These are phyloP conservation scores for Ophion ellenae DNA, from an alignment of 2,888 invertebrate genomes.

Conservation along the genomic window DNA sequence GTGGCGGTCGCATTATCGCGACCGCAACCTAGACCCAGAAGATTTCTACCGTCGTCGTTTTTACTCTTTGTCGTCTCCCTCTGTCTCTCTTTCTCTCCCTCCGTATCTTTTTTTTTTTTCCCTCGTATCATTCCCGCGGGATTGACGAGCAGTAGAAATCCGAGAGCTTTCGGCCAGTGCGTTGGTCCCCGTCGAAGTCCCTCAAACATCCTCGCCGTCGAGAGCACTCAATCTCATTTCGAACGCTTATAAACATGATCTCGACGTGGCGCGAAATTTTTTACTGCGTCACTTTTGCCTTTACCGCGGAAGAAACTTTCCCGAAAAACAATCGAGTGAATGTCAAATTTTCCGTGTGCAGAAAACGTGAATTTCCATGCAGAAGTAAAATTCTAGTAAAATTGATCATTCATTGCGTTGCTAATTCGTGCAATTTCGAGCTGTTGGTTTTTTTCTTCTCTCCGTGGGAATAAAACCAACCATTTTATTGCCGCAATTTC, in stretches of 20 bases:
- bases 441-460: slow-evolving; percentile 1
- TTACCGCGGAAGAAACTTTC: not conserved
- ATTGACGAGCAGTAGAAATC: slow-evolving; percentile 34
- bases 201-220: not conserved
- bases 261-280: no score
- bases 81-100: slow-evolving; percentile 20
- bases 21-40: slow-evolving; percentile 71
- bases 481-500: slow-evolving; percentile 33
- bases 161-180: slow-evolving; percentile 8
- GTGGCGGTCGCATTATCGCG: slow-evolving; percentile 66
- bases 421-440: slow-evolving; percentile 23
- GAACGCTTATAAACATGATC: not conserved
- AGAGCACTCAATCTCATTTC: not conserved
- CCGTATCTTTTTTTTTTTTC: not conserved
- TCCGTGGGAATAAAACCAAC: not conserved
- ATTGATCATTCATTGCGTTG: slow-evolving; percentile 1
- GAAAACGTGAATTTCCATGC: not conserved
- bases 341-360: not conserved
- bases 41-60: slow-evolving; percentile 52
- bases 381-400: not conserved
- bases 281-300: not conserved
- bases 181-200: not conserved
- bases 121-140: slow-evolving; percentile 24
- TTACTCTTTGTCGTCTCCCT: slow-evolving; percentile 4
- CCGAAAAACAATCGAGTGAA: not conserved